phyloP scores from a whole-genome alignment of 2,113 vertebrate genomes.

The Antechinus stuartii region DNA sequence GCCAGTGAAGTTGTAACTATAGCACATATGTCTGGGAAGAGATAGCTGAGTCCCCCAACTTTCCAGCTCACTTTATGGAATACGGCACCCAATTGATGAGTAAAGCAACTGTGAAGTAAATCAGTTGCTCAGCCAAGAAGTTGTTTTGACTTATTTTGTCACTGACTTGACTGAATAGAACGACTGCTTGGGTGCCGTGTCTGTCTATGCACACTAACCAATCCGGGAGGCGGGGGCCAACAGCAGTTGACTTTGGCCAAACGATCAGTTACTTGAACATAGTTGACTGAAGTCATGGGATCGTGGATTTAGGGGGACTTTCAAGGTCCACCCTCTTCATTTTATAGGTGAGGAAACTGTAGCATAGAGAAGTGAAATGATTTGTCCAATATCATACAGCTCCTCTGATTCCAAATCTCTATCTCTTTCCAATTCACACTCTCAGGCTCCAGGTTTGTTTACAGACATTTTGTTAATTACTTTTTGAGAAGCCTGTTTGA shows the following conservation, averaged over 20 bases:
- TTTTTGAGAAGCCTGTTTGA: not conserved
- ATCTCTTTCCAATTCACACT: not conserved
- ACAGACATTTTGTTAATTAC: not conserved
- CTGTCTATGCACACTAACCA: conserved; percentile 25
- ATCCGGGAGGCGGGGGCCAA: conserved; percentile 26
- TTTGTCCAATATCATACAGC: not conserved
- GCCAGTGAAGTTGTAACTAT: not conserved
- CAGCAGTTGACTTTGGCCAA: not conserved
- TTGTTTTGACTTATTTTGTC: conserved; percentile 57
- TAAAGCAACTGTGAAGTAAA: conserved; percentile 76
- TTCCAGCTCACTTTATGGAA: conserved; percentile 46
- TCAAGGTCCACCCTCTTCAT: conserved; percentile 12
- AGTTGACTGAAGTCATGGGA: conserved; percentile 32
- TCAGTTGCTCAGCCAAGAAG: conserved; percentile 63
- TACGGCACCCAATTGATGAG: conserved; percentile 76
- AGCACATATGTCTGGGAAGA: not conserved
- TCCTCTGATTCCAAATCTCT: not conserved
- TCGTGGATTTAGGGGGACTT: not conserved
- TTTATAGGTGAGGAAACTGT: not conserved
- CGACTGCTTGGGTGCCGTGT: not conserved
- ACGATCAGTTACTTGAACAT: not conserved
- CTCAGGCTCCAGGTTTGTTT: not conserved
- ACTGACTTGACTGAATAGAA: conserved; percentile 47
- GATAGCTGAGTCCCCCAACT: not conserved
- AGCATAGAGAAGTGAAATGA: not conserved